Evolutionary conservation across 2,888 invertebrate species (phyloP).

Genomic region (Andrena fulva): DNA sequence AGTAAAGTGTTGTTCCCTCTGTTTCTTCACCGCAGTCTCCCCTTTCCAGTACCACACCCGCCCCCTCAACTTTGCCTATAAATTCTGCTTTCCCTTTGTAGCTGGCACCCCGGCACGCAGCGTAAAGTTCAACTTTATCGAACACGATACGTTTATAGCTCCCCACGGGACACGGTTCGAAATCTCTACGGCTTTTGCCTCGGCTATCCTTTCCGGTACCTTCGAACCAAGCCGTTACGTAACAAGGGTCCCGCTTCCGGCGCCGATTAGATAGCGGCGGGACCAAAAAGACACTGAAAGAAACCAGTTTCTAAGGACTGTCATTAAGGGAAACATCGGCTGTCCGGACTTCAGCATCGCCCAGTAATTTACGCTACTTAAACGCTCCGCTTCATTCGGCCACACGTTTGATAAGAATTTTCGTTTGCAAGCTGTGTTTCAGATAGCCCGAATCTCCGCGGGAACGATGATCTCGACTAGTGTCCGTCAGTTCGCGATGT

Average conservation of each 20-base stretch:
- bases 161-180: not conserved
- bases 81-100: slow-evolving; percentile 15
- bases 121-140: not conserved
- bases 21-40: slow-evolving; percentile 4
- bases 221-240: slow-evolving; percentile 38
- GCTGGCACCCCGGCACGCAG: not conserved
- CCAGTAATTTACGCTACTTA: slow-evolving; percentile 28
- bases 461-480: not conserved
- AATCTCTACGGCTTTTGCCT: not conserved
- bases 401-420: not conserved
- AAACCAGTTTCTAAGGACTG: slow-evolving; percentile 59
- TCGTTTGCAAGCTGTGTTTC: slow-evolving; percentile 16
- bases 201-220: slow-evolving; percentile 32
- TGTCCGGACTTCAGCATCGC: slow-evolving; percentile 30
- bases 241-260: slow-evolving; percentile 54
- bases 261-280: slow-evolving; percentile 60
- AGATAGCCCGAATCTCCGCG: not conserved
- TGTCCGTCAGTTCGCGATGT: not conserved
- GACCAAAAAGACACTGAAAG: slow-evolving; percentile 37
- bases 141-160: not conserved
- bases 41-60: not conserved
- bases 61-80: not conserved
- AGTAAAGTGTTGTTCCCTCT: slow-evolving; percentile 26
- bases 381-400: slow-evolving; percentile 11
- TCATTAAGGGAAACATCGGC: slow-evolving; percentile 45